Conservation (phyloP, 2,888 invertebrate species). For the Drosophila peninsularis region DNA sequence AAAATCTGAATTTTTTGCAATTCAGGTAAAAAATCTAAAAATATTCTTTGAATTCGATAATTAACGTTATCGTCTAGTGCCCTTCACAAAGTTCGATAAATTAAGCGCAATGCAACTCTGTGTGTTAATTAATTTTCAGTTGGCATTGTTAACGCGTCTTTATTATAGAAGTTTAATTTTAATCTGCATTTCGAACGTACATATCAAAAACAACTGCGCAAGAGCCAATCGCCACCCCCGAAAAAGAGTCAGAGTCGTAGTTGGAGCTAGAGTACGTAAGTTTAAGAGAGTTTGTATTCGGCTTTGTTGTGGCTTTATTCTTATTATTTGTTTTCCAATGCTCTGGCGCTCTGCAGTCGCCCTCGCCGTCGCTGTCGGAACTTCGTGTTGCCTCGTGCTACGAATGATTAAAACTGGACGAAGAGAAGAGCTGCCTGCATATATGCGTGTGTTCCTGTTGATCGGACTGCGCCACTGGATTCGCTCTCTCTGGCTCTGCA, state of each 20-base stretch:
- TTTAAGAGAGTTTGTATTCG: constrained; percentile 2
- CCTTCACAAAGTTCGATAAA: constrained; percentile 15
- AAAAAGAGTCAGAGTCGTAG: not conserved
- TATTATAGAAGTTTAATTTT: not conserved
- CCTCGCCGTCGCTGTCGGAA: not conserved
- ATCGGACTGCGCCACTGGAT: constrained; percentile 25
- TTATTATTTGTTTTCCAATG: not conserved
- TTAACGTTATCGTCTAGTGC: not conserved
- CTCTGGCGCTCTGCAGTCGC: not conserved
- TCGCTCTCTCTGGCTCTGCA: constrained; percentile 18
- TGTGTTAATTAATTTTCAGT: not conserved
- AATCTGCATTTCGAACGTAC: not conserved
- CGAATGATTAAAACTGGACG: not conserved
- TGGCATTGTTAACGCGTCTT: constrained; percentile 1
- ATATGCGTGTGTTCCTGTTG: constrained; percentile 3
- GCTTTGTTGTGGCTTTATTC: not conserved
- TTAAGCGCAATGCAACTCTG: not conserved
- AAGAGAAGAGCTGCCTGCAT: constrained; percentile 6
- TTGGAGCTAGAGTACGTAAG: not conserved
- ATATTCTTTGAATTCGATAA: not conserved
- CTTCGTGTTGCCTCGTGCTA: constrained; percentile 5
- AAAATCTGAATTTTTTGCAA: not conserved
- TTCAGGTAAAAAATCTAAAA: not conserved
- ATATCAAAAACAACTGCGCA: constrained; percentile 15
- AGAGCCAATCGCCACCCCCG: constrained; percentile 15